A percentile compares a stretch with the other conserved stretches of the same genome.
Evolutionary conservation across 2,888 invertebrate genomes (phyloP).

Genomic region (Eueremaeus valkanovi): DNA sequence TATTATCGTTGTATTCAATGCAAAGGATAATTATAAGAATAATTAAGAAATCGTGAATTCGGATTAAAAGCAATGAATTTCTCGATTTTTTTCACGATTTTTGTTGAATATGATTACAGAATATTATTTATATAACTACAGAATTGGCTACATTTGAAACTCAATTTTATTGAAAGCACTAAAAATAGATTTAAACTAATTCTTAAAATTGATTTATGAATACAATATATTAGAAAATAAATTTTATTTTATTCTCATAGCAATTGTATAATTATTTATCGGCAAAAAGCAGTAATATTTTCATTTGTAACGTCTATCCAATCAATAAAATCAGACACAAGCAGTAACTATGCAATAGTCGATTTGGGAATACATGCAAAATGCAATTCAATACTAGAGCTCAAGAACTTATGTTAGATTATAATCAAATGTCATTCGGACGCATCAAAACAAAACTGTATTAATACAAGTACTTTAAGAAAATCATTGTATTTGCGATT

Average conservation of each 20-base stretch:
- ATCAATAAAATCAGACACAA: conserved; percentile 23
- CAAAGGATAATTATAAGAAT: too few species aligned
- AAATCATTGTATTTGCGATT: neutral
- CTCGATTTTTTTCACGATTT: too few species aligned
- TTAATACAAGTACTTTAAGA: neutral
- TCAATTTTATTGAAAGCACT: too few species aligned
- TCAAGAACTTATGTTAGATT: neutral
- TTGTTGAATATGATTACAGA: too few species aligned
- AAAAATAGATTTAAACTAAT: neutral
- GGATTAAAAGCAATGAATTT: too few species aligned
- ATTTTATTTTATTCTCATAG: neutral
- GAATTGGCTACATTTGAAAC: too few species aligned
- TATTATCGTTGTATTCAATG: too few species aligned
- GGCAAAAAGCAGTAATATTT: neutral
- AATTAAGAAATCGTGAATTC: too few species aligned
- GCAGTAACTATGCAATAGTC: conserved; percentile 17
- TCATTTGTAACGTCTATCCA: too few species aligned
- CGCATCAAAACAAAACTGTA: neutral
- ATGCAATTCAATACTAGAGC: neutral
- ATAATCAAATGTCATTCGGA: neutral
- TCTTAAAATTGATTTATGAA: neutral
- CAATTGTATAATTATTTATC: neutral
- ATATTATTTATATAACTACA: too few species aligned
- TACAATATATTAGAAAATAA: neutral
- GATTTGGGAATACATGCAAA: neutral